Evolutionary conservation across 2,888 invertebrate genomes (phyloP).

Genomic region (Synanthedon andrenaeformis): DNA sequence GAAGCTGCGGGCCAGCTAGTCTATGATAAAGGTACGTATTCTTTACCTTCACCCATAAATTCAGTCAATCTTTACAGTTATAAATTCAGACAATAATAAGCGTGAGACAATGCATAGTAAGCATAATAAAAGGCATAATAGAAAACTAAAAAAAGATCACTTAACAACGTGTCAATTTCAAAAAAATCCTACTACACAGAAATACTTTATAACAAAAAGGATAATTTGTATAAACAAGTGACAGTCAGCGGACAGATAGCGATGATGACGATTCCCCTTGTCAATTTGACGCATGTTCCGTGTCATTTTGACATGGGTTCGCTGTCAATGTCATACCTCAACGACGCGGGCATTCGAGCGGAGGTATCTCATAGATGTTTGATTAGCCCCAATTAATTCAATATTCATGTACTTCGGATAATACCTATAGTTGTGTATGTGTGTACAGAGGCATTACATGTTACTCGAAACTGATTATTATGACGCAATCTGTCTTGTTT

Average conservation of each 20-base stretch:
- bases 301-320: constrained; percentile 8
- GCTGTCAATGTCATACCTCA: constrained; percentile 6
- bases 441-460: too few relatives aligned
- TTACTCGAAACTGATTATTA: too few relatives aligned
- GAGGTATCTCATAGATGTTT: neutral
- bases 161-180: neutral
- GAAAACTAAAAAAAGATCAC: too few relatives aligned
- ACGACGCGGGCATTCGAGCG: constrained; percentile 5
- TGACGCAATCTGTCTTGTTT: too few relatives aligned
- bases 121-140: too few relatives aligned
- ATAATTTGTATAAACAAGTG: neutral
- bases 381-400: constrained; percentile 10
- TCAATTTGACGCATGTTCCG: constrained; percentile 7
- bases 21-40: too few relatives aligned
- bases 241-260: constrained; percentile 8
- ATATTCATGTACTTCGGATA: constrained; percentile 9
- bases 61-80: too few relatives aligned
- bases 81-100: too few relatives aligned
- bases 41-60: too few relatives aligned
- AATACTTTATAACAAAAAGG: neutral
- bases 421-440: neutral
- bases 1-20: too few relatives aligned
- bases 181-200: neutral
- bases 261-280: constrained; percentile 9
- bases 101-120: too few relatives aligned